Evolutionary conservation across 2,797 vertebrate genomes (phyloP).

Genomic region (Lacerta viridis): DNA sequence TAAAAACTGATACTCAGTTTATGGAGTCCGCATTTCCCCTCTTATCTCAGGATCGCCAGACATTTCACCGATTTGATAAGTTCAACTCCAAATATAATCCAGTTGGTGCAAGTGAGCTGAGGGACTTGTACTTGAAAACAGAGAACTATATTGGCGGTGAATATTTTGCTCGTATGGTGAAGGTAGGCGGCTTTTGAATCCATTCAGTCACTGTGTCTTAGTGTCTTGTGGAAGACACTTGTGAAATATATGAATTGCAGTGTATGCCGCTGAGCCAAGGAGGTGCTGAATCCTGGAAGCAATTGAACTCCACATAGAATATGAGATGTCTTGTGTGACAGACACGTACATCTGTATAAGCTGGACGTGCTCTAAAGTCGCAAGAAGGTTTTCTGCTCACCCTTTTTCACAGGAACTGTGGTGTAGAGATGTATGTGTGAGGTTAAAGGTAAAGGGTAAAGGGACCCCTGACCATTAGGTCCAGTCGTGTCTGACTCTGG

Average conservation of each 20-base stretch:
- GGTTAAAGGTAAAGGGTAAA: too few species aligned
- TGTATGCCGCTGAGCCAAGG: neutral
- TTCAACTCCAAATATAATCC: constrained; percentile 99
- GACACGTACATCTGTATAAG: neutral
- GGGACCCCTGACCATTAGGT: too few species aligned
- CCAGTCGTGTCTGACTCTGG: too few species aligned
- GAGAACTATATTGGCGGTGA: constrained; percentile 95
- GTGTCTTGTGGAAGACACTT: constrained; percentile 20
- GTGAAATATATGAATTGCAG: constrained; percentile 4
- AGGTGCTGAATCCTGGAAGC: constrained; percentile 11
- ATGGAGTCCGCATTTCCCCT: neutral
- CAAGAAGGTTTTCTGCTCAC: too few species aligned
- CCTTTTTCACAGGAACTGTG: too few species aligned
- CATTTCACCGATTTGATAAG: constrained; percentile 98
- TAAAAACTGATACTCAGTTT: constrained; percentile 11
- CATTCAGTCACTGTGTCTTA: constrained; percentile 18
- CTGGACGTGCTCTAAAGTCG: neutral
- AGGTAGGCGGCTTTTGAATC: constrained; percentile 80
- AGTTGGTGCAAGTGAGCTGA: constrained; percentile 94
- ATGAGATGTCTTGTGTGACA: constrained; percentile 32
- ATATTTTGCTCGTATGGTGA: constrained; percentile 96
- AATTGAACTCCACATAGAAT: constrained; percentile 17
- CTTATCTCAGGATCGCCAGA: constrained; percentile 90
- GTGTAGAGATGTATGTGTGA: too few species aligned
- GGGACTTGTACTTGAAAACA: constrained; percentile 95